Evolutionary conservation across 2,113 vertebrate species (phyloP), one percentile per base, ranked within the genome.

Genomic region (Colistium nudipinnis): DNA sequence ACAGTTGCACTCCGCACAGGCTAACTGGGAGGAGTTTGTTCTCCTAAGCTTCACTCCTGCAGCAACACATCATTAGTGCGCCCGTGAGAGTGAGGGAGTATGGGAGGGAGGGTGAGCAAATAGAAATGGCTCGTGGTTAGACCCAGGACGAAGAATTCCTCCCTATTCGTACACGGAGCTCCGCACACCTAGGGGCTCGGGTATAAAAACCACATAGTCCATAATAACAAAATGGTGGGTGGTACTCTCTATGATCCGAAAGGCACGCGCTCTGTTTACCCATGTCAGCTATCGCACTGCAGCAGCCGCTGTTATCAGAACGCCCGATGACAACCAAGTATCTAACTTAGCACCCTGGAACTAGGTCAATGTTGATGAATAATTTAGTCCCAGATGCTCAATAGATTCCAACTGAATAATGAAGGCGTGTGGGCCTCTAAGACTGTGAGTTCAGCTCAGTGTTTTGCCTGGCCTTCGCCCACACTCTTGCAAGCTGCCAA

Each of bases 351-450:
- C 87, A 83, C 80, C 76, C 71, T 87, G 78, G 80, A 92, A 90
- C 87, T 91, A 87, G 91, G 92, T 91, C 88, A 86, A 89, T 84
- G 84, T 80, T 88, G 76, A 89, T 91, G 89, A 91, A 92, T 92
- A 87, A 89, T 92, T 90, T 85, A 93, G 80, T 82, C 88, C 83
- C 83, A 87, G 87, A 91, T 90, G 89, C 90, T 91, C 90, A 90
- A 91, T 91, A 88, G 84, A 90, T 85, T 90, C 81, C 82, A 77
- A 84, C 78, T 88, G 89, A 91, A 90, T 91, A 93, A 91, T 89
- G 85, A 88, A 88, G 84, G 84, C 78, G 36, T 83, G 86, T 78
- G 77, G 87, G 85, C 76, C 86, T 88, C 48, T 74, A 77, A 83
- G 85, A 83, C 86, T 76, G 72, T 48, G 84, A 86, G 74, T 82